Evolutionary conservation across 2,113 vertebrate species (phyloP).

Genomic region (Hypanus sabinus): DNA sequence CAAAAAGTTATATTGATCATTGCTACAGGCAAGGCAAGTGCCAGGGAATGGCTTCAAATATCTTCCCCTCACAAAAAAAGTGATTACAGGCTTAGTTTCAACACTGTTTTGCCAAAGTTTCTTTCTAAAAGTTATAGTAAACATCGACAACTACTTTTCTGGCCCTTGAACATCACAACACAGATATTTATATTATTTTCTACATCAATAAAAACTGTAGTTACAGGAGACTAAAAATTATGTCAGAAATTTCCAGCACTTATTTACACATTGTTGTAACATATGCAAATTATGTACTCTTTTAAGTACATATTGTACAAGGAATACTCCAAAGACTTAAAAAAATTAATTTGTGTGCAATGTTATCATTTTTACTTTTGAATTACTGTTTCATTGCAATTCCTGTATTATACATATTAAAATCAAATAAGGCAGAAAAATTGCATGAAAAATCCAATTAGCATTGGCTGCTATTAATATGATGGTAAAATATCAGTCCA

Average conservation of each 20-base stretch:
- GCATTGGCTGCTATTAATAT: background rate
- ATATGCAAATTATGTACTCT: background rate
- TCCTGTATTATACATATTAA: background rate
- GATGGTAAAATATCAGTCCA: background rate
- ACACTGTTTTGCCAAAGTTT: background rate
- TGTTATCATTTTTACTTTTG: background rate
- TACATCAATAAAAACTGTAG: constrained; percentile 18
- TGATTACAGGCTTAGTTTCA: constrained; percentile 15
- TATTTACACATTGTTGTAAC: constrained; percentile 13
- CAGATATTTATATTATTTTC: background rate
- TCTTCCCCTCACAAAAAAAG: background rate
- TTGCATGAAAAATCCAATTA: background rate
- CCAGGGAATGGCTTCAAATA: background rate
- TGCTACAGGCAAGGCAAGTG: background rate
- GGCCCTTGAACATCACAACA: background rate
- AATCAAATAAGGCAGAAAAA: background rate
- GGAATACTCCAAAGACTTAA: background rate
- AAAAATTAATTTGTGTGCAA: background rate
- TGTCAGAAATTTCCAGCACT: background rate
- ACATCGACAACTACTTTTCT: constrained; percentile 26
- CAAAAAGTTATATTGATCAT: background rate
- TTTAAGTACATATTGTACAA: constrained; percentile 12
- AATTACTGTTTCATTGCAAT: background rate
- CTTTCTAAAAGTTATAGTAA: constrained; percentile 18
- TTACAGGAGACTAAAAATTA: constrained; percentile 22